Evolutionary conservation across 1,140 invertebrate genomes (phyloP), one percentile per base, ranked within the genome.

Genomic region (Heliconius eleuchia): DNA sequence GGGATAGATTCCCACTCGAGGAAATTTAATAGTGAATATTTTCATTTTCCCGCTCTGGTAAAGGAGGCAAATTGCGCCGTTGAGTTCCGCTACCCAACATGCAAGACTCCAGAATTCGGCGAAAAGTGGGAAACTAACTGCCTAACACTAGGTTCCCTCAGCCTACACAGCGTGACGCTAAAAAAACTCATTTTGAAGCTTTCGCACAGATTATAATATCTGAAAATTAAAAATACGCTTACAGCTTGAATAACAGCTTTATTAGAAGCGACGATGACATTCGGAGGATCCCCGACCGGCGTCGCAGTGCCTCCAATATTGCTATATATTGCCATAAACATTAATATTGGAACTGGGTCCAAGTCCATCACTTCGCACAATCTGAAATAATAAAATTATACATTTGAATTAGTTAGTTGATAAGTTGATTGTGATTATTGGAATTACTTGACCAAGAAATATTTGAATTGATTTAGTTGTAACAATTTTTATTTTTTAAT

Each of bases 261-360:
- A 91, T 98, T 97, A 0, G 97, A 97, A 8, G 97, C 97, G 73
- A 98, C 98, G 79, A 99, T 98, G 18, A 98, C 97, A 92, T 98
- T 98, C 0, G 98, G 98, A 4, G 98, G 98, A 92, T 99, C 98
- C 0, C 98, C 98, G 18, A 98, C 96, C 0, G 98, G 97, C 0
- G 98, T 98, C 6, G 97, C 95, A 0, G 97, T 97, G 1, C 98
- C 98, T 0, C 98, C 98, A 77, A 98, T 97, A 84, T 98, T 98
- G n/a, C 97, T 98, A 89, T 97, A 98, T 82, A 98, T 96, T 13
- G 98, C 96, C 95, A 97, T 97, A 2, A 96, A 95, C 91, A 97
- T 98, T 71, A 77, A 72, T 11, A 55, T 77, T 19, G 76, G 97
- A 7, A 97, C 97, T 0, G 98, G 80, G 3, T 83, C 79, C 60